Evolutionary conservation across 2,797 vertebrate genomes (phyloP).

Genomic region (Geotrypetes seraphini): DNA sequence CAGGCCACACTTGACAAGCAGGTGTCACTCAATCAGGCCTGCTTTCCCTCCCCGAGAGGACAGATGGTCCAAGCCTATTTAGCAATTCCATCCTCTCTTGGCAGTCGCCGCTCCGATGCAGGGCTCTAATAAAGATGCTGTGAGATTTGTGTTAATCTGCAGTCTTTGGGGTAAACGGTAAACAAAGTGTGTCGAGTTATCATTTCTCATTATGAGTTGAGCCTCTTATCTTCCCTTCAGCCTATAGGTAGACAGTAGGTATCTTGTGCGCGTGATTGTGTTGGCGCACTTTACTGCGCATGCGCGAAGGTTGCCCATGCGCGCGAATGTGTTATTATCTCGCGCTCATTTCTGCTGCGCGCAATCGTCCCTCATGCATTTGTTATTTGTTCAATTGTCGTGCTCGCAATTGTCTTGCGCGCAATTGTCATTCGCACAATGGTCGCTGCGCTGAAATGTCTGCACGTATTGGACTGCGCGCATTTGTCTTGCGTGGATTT

Average conservation of each 20-base stretch:
- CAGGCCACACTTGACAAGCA: slow-evolving; percentile 66
- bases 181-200: slow-evolving; percentile 49
- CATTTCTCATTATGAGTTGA: slow-evolving; percentile 40
- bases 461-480: too few species aligned
- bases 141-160: slow-evolving; percentile 48
- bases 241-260: slow-evolving; percentile 33
- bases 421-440: too few species aligned
- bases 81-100: slow-evolving; percentile 49
- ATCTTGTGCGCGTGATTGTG: too few species aligned
- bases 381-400: too few species aligned
- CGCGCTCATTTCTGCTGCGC: too few species aligned
- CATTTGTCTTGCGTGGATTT: too few species aligned
- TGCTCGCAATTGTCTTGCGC: too few species aligned
- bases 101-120: slow-evolving; percentile 28
- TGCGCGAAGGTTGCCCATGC: too few species aligned
- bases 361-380: too few species aligned
- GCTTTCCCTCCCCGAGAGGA: slow-evolving; percentile 49
- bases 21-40: slow-evolving; percentile 70
- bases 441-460: too few species aligned
- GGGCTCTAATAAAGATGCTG: slow-evolving; percentile 48
- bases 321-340: too few species aligned
- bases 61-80: slow-evolving; percentile 64
- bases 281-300: too few species aligned
- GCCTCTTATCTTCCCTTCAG: slow-evolving; percentile 37
- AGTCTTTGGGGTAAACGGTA: slow-evolving; percentile 51